Conservation (phyloP, 2,113 vertebrate genomes). For the Agapornis roseicollis region DNA sequence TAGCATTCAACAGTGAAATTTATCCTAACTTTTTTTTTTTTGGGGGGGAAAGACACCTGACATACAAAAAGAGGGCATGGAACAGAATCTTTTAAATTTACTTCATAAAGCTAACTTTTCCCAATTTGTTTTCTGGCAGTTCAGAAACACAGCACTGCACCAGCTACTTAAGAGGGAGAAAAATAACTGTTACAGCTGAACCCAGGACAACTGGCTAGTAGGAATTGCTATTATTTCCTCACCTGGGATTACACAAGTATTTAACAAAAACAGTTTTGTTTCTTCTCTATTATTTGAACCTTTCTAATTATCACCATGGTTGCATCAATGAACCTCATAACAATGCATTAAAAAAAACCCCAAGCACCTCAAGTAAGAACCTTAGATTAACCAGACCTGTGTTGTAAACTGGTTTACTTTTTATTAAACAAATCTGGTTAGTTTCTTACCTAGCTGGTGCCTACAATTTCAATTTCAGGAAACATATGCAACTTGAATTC, state of each 20-base stretch:
- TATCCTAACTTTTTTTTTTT: neutral
- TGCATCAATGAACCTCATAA: neutral
- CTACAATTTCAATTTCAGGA: neutral
- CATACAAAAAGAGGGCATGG: neutral
- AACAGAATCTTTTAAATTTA: neutral
- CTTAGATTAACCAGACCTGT: neutral
- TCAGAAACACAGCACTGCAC: neutral
- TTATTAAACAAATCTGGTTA: neutral
- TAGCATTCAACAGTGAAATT: neutral
- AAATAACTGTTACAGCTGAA: neutral
- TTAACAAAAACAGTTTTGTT: neutral
- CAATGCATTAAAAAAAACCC: neutral
- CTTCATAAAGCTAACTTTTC: neutral
- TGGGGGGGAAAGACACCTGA: neutral
- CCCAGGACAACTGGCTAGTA: neutral
- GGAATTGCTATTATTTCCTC: neutral
- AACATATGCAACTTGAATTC: neutral
- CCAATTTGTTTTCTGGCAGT: neutral
- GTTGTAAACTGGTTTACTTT: neutral
- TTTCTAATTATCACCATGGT: neutral
- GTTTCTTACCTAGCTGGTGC: neutral
- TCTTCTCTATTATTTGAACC: neutral
- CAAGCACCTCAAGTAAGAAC: neutral
- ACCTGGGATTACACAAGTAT: neutral
- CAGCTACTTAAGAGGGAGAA: too few species aligned